Base-by-base conservation (phyloP, 2,113 vertebrate genomes). In the Trichomycterus rosablanca region DNA sequence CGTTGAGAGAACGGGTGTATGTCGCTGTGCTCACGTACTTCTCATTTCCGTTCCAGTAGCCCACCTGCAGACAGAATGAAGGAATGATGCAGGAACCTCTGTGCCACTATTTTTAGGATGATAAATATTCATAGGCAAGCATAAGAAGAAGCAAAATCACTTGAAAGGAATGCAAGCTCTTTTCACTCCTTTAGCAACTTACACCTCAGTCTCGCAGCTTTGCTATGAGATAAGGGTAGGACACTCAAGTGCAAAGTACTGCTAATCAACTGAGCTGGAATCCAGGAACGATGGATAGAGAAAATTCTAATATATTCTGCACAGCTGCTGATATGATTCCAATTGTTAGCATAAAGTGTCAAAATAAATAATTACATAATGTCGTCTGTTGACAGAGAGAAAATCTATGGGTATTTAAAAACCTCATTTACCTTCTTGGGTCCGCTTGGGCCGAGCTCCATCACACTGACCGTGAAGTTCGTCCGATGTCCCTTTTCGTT, bases 21-120 rank as follows among this genome's bases (percentile, higher is more conserved):
- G 88, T 73, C 0, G 90, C 89, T 3, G 89, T 86, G 66, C 88
- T 92, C 30, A 99, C 90, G 52, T 95, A 85, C 71, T 92, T 92
- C 48, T 92, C 85, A 56, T 84, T 88, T 80, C 96, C 93, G n/a
- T 91, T 98, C 96, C 96, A 99, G 71, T 89, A 90, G 32, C 94
- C 96, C n/a, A 97, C 93, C 96, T 99, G 83, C 43, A 76, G 15
- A 42, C 22, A 74, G n/a, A 57, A 42, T 10, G 24, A 30, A 30
- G 30, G 18, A 63, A 55, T 20, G 52, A 60, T 10, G 26, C 37
- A 58, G 44, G 57, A 50, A 45, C 23, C 61, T 57, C 53, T 16
- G 32, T 22, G 56, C 45, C 6, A 37, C 64, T 67, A 67, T 74
- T 52, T 71, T 67, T 67, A 55, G 67, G 26, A 58, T 55, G 55